Evolutionary conservation across 2,888 invertebrate species (phyloP).

Genomic region (Ptychoptera albimana): DNA sequence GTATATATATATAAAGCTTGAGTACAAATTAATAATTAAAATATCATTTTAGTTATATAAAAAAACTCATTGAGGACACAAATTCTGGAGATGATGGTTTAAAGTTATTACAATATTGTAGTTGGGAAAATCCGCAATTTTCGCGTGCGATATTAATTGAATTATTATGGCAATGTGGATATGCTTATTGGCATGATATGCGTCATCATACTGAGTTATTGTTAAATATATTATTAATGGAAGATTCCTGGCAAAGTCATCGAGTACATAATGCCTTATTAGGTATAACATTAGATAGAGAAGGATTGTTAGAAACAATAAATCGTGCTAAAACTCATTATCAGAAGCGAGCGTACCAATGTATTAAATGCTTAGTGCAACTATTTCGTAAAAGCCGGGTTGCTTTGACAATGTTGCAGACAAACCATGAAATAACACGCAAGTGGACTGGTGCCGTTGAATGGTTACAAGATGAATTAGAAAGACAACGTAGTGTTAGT

Average conservation of each 20-base stretch:
- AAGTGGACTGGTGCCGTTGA: slow-evolving; percentile 82
- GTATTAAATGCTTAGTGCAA: slow-evolving; percentile 87
- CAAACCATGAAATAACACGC: slow-evolving; percentile 60
- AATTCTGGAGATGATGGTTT: slow-evolving; percentile 84
- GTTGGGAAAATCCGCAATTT: slow-evolving; percentile 94
- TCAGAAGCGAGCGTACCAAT: slow-evolving; percentile 93
- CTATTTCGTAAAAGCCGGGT: slow-evolving; percentile 73
- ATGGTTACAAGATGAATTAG: slow-evolving; percentile 92
- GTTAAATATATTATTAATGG: slow-evolving; percentile 70
- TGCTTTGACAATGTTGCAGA: slow-evolving; percentile 64
- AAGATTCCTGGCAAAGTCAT: slow-evolving; percentile 93
- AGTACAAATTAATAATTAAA: slow-evolving; percentile 4
- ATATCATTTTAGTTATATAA: slow-evolving; percentile 53
- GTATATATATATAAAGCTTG: neutral
- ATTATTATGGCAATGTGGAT: slow-evolving; percentile 75
- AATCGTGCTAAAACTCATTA: slow-evolving; percentile 84
- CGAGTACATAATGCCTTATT: slow-evolving; percentile 87
- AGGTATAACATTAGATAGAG: slow-evolving; percentile 68
- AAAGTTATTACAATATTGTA: slow-evolving; percentile 79
- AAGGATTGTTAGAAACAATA: slow-evolving; percentile 87
- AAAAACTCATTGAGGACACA: slow-evolving; percentile 89
- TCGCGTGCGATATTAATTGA: slow-evolving; percentile 80
- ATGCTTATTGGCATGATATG: slow-evolving; percentile 86
- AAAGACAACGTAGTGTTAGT: slow-evolving; percentile 41
- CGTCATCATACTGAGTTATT: slow-evolving; percentile 83